These are phyloP conservation scores for Psammodynastes pulverulentus DNA, from an alignment of 2,113 vertebrate species.

Conservation along the genomic window DNA sequence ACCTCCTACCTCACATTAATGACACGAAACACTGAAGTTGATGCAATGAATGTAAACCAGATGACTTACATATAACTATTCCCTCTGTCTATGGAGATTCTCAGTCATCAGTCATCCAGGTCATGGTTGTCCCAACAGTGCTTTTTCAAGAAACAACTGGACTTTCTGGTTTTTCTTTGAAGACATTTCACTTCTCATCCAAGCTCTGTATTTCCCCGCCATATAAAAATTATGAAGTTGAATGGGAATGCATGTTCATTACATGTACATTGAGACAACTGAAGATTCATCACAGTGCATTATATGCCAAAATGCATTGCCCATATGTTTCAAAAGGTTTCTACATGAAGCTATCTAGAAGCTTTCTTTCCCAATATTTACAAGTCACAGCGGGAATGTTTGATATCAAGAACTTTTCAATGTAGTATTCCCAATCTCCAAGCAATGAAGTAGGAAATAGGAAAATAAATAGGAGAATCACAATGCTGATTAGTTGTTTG, in stretches of 20 bases:
- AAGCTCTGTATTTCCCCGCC: neutral
- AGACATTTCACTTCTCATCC: too few relatives aligned
- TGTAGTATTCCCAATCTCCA: neutral
- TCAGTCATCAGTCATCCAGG: too few relatives aligned
- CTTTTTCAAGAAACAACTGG: too few relatives aligned
- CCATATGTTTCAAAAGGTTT: neutral
- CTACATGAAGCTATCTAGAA: neutral
- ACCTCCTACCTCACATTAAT: neutral
- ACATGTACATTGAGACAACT: neutral
- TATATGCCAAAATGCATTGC: neutral
- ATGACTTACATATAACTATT: neutral
- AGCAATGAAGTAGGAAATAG: neutral
- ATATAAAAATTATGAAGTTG: neutral
- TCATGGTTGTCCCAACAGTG: too few relatives aligned
- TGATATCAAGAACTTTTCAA: neutral
- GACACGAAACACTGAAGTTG: neutral
- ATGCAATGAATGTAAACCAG: neutral
- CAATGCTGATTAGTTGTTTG: neutral
- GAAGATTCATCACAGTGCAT: neutral
- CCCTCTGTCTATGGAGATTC: too few relatives aligned
- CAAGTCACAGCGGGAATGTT: neutral
- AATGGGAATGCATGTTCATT: neutral
- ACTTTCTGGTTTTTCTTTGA: too few relatives aligned
- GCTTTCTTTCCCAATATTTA: neutral
- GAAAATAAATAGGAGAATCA: neutral